These are phyloP conservation scores for Phymatocera aterrima DNA, from an alignment of 2,888 invertebrate genomes.

Conservation along the genomic window DNA sequence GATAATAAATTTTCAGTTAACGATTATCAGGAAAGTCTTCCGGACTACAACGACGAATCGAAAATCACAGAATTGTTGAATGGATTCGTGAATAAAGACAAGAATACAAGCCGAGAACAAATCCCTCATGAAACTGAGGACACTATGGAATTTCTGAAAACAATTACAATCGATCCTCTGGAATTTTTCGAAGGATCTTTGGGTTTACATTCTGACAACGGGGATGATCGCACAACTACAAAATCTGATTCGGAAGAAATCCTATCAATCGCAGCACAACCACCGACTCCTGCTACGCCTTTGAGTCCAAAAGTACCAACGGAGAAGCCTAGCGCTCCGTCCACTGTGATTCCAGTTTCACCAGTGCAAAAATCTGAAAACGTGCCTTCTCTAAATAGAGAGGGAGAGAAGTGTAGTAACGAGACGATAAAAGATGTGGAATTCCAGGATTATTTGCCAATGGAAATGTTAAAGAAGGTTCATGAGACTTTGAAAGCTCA, in stretches of 20 bases:
- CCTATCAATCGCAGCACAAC: not conserved
- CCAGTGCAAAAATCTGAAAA: not conserved
- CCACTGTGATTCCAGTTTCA: not conserved
- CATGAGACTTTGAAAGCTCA: conserved; percentile 67
- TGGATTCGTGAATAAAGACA: conserved; percentile 7
- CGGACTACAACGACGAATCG: not conserved
- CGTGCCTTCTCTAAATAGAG: not conserved
- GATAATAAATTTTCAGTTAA: conserved; percentile 37
- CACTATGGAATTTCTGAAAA: not conserved
- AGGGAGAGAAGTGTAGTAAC: not conserved
- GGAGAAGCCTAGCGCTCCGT: not conserved
- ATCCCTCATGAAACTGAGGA: not conserved
- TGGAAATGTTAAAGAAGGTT: conserved; percentile 68
- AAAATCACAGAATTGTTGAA: not conserved
- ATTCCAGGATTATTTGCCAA: conserved; percentile 63
- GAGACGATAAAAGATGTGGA: not conserved
- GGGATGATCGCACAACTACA: not conserved
- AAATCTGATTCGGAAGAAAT: not conserved
- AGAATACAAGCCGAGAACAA: not conserved
- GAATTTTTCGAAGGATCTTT: not conserved
- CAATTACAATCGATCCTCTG: not conserved
- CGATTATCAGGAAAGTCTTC: conserved; percentile 17
- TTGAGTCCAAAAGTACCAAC: conserved; percentile 9
- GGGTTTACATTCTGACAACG: not conserved
- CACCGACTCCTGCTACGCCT: not conserved